phyloP scores from a whole-genome alignment of 2,113 vertebrate genomes.

The Ailuropoda melanoleuca region DNA sequence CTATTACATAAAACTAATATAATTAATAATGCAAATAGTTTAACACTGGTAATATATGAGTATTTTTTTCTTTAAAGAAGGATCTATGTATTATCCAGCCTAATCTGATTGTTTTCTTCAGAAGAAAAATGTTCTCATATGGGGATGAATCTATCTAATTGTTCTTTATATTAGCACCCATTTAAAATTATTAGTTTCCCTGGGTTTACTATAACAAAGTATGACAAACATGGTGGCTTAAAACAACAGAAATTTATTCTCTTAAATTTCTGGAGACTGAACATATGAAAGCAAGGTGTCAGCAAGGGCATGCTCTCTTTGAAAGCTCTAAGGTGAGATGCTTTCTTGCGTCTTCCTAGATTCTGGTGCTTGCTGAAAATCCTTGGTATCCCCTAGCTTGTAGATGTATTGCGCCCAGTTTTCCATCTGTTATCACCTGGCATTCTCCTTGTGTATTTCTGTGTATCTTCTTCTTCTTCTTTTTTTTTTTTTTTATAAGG shows the following conservation, averaged over 20 bases:
- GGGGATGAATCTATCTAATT: background rate
- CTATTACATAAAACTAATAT: background rate
- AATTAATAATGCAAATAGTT: background rate
- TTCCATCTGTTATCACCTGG: too few species aligned
- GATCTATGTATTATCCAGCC: background rate
- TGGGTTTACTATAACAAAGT: background rate
- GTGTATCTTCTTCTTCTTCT: too few species aligned
- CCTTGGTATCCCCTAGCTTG: background rate
- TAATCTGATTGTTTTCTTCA: background rate
- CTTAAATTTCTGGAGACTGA: background rate
- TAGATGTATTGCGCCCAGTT: background rate
- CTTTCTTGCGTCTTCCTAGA: background rate
- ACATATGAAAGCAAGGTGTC: background rate
- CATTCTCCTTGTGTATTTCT: background rate
- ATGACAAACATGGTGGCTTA: background rate
- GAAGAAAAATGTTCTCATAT: background rate
- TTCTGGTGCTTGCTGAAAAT: background rate
- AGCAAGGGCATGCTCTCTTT: background rate
- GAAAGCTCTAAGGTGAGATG: background rate
- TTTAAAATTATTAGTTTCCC: background rate
- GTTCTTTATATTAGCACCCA: constrained; percentile 1
- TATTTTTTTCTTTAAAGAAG: background rate
- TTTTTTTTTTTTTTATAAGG: background rate
- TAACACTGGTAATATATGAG: background rate
- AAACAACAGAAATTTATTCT: background rate